These are phyloP conservation scores for Escarpia spicata DNA, from an alignment of 2,888 invertebrate species.

Conservation along the genomic window DNA sequence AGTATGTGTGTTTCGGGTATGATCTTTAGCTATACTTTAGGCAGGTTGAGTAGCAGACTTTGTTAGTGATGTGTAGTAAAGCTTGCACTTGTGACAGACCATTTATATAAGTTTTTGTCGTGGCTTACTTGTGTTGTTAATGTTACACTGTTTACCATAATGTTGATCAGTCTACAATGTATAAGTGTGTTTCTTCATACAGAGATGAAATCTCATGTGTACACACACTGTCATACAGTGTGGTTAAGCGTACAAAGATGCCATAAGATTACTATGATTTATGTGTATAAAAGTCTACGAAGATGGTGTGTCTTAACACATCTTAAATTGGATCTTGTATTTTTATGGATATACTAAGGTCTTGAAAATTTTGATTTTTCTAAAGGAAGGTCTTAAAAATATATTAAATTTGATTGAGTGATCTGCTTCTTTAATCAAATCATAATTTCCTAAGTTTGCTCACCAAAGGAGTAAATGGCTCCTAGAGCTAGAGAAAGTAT, in stretches of 20 bases:
- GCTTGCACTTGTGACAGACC: not conserved
- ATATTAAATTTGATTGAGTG: too few species aligned
- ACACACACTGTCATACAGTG: too few species aligned
- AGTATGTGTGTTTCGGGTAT: not conserved
- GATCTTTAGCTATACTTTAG: not conserved
- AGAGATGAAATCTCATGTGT: not conserved
- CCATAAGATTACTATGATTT: not conserved
- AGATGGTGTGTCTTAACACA: not conserved
- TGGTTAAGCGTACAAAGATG: too few species aligned
- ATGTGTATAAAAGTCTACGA: not conserved
- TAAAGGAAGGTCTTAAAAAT: too few species aligned
- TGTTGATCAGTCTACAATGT: not conserved
- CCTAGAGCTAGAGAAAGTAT: too few species aligned
- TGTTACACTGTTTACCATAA: constrained; percentile 1
- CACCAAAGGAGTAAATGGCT: too few species aligned
- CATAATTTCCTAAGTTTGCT: too few species aligned
- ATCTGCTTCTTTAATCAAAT: too few species aligned
- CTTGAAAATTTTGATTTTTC: too few species aligned
- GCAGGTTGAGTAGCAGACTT: not conserved
- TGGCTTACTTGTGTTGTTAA: not conserved
- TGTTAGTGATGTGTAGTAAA: not conserved
- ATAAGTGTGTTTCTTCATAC: not conserved
- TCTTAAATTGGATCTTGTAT: too few species aligned
- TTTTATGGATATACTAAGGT: too few species aligned
- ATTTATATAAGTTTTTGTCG: not conserved